Evolutionary conservation across 2,797 vertebrate genomes (phyloP), one percentile per base, ranked within the genome.

Genomic region (Spinibarbus caldwelli): DNA sequence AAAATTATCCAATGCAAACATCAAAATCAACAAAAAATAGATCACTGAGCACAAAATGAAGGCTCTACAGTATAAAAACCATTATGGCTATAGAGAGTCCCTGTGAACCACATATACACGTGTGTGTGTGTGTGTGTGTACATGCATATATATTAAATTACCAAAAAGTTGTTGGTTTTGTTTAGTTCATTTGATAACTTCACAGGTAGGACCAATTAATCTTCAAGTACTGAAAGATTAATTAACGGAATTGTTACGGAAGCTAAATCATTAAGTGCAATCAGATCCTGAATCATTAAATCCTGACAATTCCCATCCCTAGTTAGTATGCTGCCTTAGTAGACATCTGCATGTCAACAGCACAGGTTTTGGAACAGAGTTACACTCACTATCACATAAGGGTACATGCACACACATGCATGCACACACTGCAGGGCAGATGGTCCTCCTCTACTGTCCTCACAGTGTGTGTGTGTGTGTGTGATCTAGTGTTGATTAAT

Each of bases 401-500:
- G 41, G 11, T 52, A 66, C 26, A 7, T 54, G 5, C 52, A 41
- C 15, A n/a, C n/a, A 12, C 29, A 77, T 31, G 11, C 29, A 26
- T 29, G 47, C 36, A 43, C 68, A 45, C 31, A 59, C 34, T 43
- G 21, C 72, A 77, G 45, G 73, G 62, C 82, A 78, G 73, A 84
- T 84, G 73, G 36, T 14, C 59, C 4, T 54, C 52, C 41, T 31
- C 26, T 38, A 14, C 19, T 54, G 71, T 64, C 43, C 29, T 45
- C 54, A 34, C 29, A 7, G 68, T 45, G 38, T 45, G 31, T 31
- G 43, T 45, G 36, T 34, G 45, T 59, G 70, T 67, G 43, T 83
- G 31, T 64, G 80, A 71, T 71, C 80, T 36, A 31, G 34, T 57
- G 49, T 45, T 82, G 71, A 64, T 62, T 83, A 47, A 83, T 83